Conservation (phyloP, 2,888 invertebrate species). For the Melikaiella ostensackeni region DNA sequence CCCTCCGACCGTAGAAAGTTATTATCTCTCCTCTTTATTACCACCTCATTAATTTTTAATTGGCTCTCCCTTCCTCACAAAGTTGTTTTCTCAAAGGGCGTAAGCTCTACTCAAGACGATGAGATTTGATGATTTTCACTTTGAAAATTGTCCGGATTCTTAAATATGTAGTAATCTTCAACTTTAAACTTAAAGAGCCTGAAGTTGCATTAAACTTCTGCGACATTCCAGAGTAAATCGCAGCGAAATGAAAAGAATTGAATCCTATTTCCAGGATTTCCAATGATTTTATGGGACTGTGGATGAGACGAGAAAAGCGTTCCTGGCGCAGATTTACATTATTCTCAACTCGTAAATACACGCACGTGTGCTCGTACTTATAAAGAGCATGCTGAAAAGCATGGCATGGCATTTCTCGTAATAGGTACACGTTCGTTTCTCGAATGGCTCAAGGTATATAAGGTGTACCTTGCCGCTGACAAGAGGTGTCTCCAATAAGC, state of each 20-base stretch:
- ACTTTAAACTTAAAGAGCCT: not conserved
- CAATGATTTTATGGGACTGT: not conserved
- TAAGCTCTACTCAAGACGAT: not conserved
- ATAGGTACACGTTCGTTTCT: constrained; percentile 29
- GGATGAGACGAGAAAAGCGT: not conserved
- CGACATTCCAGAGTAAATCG: not conserved
- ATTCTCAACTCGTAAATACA: constrained; percentile 3
- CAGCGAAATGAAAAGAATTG: not conserved
- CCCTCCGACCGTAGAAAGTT: not conserved
- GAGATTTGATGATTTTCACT: constrained; percentile 5
- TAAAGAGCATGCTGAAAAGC: not conserved
- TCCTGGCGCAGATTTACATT: constrained; percentile 22
- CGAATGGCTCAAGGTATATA: constrained; percentile 15
- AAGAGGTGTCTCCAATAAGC: constrained; percentile 41
- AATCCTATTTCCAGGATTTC: not conserved
- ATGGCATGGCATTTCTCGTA: constrained; percentile 21
- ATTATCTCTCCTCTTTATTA: constrained; percentile 15
- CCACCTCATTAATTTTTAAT: constrained; percentile 22
- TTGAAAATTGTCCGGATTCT: not conserved
- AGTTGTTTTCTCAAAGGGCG: not conserved
- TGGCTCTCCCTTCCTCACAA: constrained; percentile 6
- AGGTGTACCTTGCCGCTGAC: constrained; percentile 24
- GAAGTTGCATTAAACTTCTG: not conserved
- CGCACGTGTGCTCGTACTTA: not conserved
- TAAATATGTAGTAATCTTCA: not conserved